phyloP scores from a whole-genome alignment of 1,140 invertebrate species.

The Arion vulgaris region DNA sequence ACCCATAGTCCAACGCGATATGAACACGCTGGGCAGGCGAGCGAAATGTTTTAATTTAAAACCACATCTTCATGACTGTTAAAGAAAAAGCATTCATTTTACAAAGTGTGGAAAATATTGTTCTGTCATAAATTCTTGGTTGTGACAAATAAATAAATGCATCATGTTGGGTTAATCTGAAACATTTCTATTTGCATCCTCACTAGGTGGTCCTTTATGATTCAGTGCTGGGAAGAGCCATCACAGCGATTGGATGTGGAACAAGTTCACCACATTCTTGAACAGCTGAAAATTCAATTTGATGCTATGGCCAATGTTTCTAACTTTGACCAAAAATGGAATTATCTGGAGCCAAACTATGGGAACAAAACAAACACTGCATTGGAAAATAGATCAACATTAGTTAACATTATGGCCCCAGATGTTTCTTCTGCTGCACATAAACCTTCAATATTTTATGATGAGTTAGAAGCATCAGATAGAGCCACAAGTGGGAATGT shows the following conservation, averaged over 20 bases:
- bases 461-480: background rate
- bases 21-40: too few relatives aligned
- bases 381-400: background rate
- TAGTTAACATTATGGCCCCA: background rate
- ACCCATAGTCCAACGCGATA: too few relatives aligned
- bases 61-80: too few relatives aligned
- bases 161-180: too few relatives aligned
- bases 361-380: background rate
- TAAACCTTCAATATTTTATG: background rate
- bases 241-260: slow-evolving; percentile 53
- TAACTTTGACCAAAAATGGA: slow-evolving; percentile 61
- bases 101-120: too few relatives aligned
- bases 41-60: too few relatives aligned
- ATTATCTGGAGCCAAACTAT: slow-evolving; percentile 33
- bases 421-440: background rate
- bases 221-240: slow-evolving; percentile 58
- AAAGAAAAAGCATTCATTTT: too few relatives aligned
- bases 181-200: background rate
- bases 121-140: too few relatives aligned
- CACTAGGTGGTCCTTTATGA: slow-evolving; percentile 62
- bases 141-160: too few relatives aligned
- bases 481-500: background rate
- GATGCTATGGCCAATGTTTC: slow-evolving; percentile 26
- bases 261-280: slow-evolving; percentile 51
- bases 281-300: slow-evolving; percentile 27